These are phyloP conservation scores for Norana najaformis DNA, from an alignment of 2,888 invertebrate species.

Conservation along the genomic window DNA sequence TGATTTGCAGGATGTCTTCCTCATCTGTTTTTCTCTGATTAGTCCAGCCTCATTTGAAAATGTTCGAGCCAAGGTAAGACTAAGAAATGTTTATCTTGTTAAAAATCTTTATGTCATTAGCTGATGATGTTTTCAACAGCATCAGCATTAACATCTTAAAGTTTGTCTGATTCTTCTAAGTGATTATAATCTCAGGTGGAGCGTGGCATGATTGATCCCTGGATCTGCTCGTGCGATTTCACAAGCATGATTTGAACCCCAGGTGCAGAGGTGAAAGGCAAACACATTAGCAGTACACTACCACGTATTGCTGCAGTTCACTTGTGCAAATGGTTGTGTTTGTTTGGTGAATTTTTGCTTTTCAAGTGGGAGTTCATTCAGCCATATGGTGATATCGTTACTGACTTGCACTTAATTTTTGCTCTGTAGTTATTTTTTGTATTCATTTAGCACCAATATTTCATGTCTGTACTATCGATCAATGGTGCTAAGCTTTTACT, in stretches of 20 bases:
- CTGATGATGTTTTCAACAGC: background rate
- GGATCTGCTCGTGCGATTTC: too few relatives aligned
- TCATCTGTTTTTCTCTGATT: constrained; percentile 97
- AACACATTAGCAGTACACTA: too few relatives aligned
- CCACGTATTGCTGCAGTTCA: background rate
- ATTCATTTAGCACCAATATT: too few relatives aligned
- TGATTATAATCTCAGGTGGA: too few relatives aligned
- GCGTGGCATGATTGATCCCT: too few relatives aligned
- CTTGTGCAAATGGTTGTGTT: background rate
- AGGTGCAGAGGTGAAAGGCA: too few relatives aligned
- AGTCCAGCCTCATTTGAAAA: constrained; percentile 99
- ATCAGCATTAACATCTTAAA: background rate
- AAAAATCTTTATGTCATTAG: background rate
- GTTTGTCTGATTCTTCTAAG: too few relatives aligned
- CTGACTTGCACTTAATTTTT: background rate
- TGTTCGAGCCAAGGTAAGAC: constrained; percentile 87
- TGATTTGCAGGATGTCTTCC: constrained; percentile 80
- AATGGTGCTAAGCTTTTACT: background rate
- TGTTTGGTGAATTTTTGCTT: background rate
- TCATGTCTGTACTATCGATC: background rate
- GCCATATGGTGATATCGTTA: too few relatives aligned
- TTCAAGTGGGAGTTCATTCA: background rate
- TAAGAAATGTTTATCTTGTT: background rate
- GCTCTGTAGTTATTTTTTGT: background rate
- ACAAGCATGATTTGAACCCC: too few relatives aligned